Base-by-base conservation (phyloP, 2,888 invertebrate genomes). In the Monopis laevigella region DNA sequence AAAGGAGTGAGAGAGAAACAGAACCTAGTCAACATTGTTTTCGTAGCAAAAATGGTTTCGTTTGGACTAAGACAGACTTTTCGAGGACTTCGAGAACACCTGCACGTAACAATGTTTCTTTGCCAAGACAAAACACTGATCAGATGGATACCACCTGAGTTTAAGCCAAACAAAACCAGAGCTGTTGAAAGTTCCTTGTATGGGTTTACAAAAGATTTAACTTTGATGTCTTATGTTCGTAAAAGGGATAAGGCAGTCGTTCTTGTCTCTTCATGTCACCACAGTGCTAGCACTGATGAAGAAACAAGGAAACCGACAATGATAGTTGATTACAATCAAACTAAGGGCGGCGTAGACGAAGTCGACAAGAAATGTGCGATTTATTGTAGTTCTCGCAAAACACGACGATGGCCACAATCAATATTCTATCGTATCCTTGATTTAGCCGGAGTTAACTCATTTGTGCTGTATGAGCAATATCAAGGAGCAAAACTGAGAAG, bases 351-450 rank as follows among this genome's bases (percentile, higher is more conserved):
- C 10, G 21, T 17, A 19, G 36, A 36, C 18, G 36, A 36, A 36
- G 13, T 21, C 7, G 36, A 36, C 12, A 36, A 36, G 21, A 36
- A 36, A 36, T 19, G 18, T 17, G 1, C 36, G n/a, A 19, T 36
- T n/a, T 36, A 36, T 19, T 19, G 21, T 3, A 19, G 36, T 13
- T 19, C 21, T 21, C 36, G 36, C 21, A 14, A 18, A 36, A 36
- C 19, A 21, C 14, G 19, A 16, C 18, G 36, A 7, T 36, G 36
- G 36, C 36, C 36, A 11, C 1, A 19, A 3, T 19, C 7, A 11
- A 11, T 36, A 36, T 36, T 36, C 21, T 36, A 36, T 13, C 14
- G 36, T n/a, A 36, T 36, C 10, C n/a, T 36, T n/a, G 36, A 36
- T 18, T 19, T 36, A 5, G 12, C 17, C 21, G 11, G 36, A 13